Conservation (phyloP, 2,113 vertebrate species). For the Bos javanicus region DNA sequence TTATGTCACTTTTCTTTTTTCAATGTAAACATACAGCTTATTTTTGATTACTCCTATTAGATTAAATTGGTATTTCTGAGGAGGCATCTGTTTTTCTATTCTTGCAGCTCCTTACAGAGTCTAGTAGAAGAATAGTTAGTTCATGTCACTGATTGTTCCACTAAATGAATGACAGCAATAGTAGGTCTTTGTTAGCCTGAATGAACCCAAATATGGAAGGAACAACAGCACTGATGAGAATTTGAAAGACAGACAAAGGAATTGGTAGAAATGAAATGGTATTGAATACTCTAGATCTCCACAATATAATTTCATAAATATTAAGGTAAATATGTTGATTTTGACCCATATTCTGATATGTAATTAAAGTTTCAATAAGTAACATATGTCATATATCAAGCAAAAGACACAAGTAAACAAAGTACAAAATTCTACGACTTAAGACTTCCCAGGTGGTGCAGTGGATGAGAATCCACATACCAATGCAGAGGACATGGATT, state of each 20-base stretch:
- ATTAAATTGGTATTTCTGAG: background rate
- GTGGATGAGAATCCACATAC: no score
- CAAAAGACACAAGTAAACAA: background rate
- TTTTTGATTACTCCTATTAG: background rate
- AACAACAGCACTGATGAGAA: background rate
- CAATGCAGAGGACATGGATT: no score
- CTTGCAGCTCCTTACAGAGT: background rate
- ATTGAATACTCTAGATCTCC: background rate
- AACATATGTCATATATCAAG: background rate
- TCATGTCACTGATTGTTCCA: background rate
- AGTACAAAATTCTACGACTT: background rate
- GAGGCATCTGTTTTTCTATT: background rate
- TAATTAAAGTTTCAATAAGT: background rate
- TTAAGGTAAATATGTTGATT: background rate
- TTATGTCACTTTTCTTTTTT: background rate
- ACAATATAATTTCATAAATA: background rate
- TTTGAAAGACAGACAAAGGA: background rate
- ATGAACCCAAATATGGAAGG: background rate
- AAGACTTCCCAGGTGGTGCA: no score
- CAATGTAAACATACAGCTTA: background rate
- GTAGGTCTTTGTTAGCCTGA: background rate
- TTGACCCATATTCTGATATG: background rate
- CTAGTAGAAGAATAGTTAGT: background rate
- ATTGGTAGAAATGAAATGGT: background rate
- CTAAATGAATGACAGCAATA: background rate